phyloP scores from a whole-genome alignment of 2,888 invertebrate species.

The Perithous albicinctus region DNA sequence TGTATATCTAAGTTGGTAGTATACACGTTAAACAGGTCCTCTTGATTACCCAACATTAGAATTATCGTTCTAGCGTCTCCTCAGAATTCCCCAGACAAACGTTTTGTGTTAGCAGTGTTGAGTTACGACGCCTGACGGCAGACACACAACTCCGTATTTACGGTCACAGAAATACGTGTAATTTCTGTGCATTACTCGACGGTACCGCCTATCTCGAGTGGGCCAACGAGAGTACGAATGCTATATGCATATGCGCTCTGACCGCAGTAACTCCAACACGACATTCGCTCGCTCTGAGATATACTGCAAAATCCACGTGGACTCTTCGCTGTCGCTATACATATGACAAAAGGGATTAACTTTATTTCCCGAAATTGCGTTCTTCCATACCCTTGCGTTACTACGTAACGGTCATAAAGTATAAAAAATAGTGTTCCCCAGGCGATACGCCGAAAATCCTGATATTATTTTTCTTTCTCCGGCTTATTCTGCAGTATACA shows the following conservation, averaged over 20 bases:
- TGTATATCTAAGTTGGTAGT: too few relatives aligned
- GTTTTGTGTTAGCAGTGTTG: constrained; percentile 61
- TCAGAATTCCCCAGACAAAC: constrained; percentile 59
- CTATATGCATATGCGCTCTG: constrained; percentile 6
- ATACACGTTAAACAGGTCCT: constrained; percentile 30
- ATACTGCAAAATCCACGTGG: constrained; percentile 30
- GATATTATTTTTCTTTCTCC: background rate
- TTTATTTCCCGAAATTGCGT: constrained; percentile 42
- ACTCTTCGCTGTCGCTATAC: constrained; percentile 15
- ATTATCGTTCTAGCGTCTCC: constrained; percentile 46
- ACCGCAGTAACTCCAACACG: constrained; percentile 10
- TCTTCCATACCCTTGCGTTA: constrained; percentile 3
- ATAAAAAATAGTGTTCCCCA: constrained; percentile 7
- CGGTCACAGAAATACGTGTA: constrained; percentile 58
- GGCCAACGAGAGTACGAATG: constrained; percentile 16
- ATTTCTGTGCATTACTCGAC: constrained; percentile 53
- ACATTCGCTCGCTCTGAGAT: background rate
- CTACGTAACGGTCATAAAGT: background rate
- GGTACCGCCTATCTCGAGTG: constrained; percentile 34
- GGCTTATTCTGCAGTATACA: constrained; percentile 1
- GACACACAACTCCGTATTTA: constrained; percentile 40
- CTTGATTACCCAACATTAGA: constrained; percentile 62
- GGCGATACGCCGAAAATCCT: constrained; percentile 8
- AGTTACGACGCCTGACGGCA: constrained; percentile 47
- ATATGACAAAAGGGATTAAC: constrained; percentile 44